These are phyloP conservation scores for Chondrosia reniformis DNA, from an alignment of 37 sponge, comb jelly and placozoan species.

Conservation along the genomic window DNA sequence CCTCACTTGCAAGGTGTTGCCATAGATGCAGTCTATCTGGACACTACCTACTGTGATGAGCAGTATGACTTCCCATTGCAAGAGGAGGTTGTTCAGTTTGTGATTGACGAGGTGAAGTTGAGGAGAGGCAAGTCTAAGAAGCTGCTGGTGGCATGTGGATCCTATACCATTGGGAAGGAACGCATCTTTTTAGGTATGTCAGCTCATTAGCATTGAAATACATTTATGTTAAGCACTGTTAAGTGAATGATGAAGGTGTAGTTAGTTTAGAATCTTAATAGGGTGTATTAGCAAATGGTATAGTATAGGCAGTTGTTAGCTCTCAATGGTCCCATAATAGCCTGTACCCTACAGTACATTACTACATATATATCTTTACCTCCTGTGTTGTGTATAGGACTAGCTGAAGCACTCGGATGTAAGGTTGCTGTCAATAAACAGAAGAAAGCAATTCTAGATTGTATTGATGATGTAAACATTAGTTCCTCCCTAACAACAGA, in stretches of 20 bases:
- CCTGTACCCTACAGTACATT: too few species aligned
- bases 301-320: neutral
- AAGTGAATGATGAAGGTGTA: neutral
- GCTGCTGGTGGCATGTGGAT: slow-evolving; percentile 83
- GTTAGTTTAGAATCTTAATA: neutral
- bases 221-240: neutral
- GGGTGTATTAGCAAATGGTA: too few species aligned
- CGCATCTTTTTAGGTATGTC: slow-evolving; percentile 71
- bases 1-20: slow-evolving; percentile 15
- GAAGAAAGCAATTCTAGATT: slow-evolving; percentile 61
- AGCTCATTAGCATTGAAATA: neutral
- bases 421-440: slow-evolving; percentile 58
- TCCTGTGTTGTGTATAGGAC: slow-evolving; percentile 5
- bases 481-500: slow-evolving; percentile 26
- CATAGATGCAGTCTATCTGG: slow-evolving; percentile 60
- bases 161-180: slow-evolving; percentile 93
- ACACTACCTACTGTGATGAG: slow-evolving; percentile 78
- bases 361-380: too few species aligned
- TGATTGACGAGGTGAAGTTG: slow-evolving; percentile 20
- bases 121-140: slow-evolving; percentile 33
- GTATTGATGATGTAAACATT: slow-evolving; percentile 47
- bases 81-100: slow-evolving; percentile 63
- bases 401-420: slow-evolving; percentile 62
- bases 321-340: too few species aligned
- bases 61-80: slow-evolving; percentile 78